Evolutionary conservation across 2,113 vertebrate genomes (phyloP).

Genomic region (Serilophus lunatus): DNA sequence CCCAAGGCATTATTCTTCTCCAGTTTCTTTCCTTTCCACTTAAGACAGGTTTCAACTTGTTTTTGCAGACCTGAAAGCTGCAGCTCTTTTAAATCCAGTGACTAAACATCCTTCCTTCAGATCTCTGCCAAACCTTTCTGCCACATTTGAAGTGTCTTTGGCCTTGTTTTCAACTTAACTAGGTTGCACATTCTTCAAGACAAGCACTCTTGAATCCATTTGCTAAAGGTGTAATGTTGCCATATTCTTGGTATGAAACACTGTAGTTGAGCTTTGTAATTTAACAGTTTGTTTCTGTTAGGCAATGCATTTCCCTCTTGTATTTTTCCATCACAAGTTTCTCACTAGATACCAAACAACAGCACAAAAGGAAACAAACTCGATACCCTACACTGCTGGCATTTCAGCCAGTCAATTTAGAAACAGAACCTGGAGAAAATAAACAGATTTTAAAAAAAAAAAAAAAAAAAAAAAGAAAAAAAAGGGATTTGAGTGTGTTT

Average conservation of each 20-base stretch:
- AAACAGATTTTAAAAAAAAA: too few relatives aligned
- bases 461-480: not conserved
- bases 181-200: not conserved
- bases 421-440: not conserved
- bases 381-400: not conserved
- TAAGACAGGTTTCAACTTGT: not conserved
- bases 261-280: not conserved
- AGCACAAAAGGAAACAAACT: not conserved
- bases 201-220: not conserved
- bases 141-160: not conserved
- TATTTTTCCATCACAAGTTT: not conserved
- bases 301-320: not conserved
- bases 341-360: not conserved
- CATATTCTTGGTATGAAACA: not conserved
- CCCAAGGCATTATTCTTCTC: not conserved
- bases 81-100: not conserved
- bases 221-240: not conserved
- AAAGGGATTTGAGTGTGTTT: not conserved
- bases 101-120: slow-evolving; percentile 29
- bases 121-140: slow-evolving; percentile 17
- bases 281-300: not conserved
- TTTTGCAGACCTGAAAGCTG: slow-evolving; percentile 5
- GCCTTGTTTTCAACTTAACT: not conserved
- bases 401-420: not conserved
- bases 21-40: not conserved